Evolutionary conservation across 1,140 invertebrate species (phyloP), one percentile per base, ranked within the genome.

Genomic region (Ceratosolen fusciceps): DNA sequence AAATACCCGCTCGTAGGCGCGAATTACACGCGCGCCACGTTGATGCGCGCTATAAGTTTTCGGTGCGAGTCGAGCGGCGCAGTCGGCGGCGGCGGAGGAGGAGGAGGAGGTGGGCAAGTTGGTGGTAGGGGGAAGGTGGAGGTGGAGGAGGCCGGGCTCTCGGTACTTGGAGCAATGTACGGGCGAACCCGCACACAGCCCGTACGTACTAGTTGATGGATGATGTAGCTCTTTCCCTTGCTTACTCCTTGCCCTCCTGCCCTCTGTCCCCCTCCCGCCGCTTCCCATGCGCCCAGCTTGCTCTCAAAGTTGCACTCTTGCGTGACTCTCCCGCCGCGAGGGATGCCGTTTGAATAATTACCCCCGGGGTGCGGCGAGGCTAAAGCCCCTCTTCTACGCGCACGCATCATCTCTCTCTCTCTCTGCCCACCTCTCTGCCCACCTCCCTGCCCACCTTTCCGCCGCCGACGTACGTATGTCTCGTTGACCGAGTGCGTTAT

Each of bases 261-360:
- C 9, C 34, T 75, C 83, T 58, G 60, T 71, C 79, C 80, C 77
- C 70, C 56, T 80, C 82, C 79, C 82, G 43, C 56, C 83, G 79
- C 39, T 21, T 21, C 54, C 1, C 58, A 81, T 79, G 80, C 54
- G 60, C 83, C 77, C 52, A 39, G 34, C 34, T 67, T 43, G 34
- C 34, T 74, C 58, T 78, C 65, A 71, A 71, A 77, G 31, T 80
- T 71, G 83, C 83, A 83, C 82, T 86, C 83, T 85, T 80, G 83
- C 82, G 82, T 84, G 82, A 83, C 84, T 85, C 83, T 83, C 84
- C 82, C 80, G 82, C 84, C 85, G 83, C 84, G 84, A 86, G 85
- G 88, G 87, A 88, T 88, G 85, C 88, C 87, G 86, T 85, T 88
- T 89, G 88, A 89, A 89, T 89, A 89, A 87, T 89, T 89, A 89